phyloP scores from a whole-genome alignment of 2,113 vertebrate genomes.

The Misgurnus mizolepis region DNA sequence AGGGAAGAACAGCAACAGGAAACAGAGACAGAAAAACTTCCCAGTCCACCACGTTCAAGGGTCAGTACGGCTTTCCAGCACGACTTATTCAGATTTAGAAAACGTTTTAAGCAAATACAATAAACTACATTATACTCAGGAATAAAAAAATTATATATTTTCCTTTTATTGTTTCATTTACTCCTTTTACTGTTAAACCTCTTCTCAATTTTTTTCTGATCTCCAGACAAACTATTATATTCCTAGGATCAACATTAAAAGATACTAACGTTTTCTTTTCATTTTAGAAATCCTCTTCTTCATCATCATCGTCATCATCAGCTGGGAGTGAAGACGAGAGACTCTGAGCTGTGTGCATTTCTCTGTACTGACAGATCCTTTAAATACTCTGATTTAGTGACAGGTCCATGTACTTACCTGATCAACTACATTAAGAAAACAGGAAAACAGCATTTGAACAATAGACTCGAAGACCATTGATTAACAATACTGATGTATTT shows the following conservation, averaged over 20 bases:
- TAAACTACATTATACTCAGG: too few relatives aligned
- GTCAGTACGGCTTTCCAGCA: conserved; percentile 58
- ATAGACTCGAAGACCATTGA: not conserved
- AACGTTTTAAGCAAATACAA: too few relatives aligned
- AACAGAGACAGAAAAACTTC: conserved; percentile 23
- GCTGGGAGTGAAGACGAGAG: conserved; percentile 57
- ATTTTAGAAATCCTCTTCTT: conserved; percentile 62
- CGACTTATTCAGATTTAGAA: too few relatives aligned
- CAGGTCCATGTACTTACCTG: not conserved
- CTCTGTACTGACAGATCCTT: not conserved
- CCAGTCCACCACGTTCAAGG: conserved; percentile 60
- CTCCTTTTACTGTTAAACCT: too few relatives aligned
- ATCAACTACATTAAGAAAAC: conserved; percentile 1
- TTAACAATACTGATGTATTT: not conserved
- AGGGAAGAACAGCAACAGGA: not conserved
- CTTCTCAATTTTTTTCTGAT: too few relatives aligned
- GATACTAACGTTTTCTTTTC: conserved; percentile 24
- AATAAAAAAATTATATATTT: too few relatives aligned
- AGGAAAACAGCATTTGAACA: not conserved
- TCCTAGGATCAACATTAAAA: not conserved
- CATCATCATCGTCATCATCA: conserved; percentile 60
- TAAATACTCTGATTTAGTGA: conserved; percentile 9
- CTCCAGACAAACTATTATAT: too few relatives aligned
- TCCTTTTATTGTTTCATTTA: too few relatives aligned
- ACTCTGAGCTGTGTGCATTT: conserved; percentile 58